Base-by-base conservation (phyloP, 2,113 vertebrate species). In the Thalassoma bifasciatum region DNA sequence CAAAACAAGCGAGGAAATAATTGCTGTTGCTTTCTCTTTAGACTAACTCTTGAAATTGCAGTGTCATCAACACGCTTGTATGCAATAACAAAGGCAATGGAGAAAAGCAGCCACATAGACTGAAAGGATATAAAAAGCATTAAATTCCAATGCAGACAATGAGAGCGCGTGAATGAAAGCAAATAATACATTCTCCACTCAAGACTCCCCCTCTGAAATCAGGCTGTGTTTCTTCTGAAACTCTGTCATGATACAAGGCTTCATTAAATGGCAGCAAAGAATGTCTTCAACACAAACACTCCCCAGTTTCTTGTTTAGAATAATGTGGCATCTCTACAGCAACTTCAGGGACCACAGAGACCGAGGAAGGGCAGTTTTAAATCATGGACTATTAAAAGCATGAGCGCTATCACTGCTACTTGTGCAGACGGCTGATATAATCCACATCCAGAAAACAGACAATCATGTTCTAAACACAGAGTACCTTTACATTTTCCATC, bases 261-360 rank as follows among this genome's bases (percentile, higher is more conserved):
- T 84, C 66, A 74, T 84, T 83, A 81, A 88, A 75, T 77, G 72
- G 64, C 44, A 49, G 46, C 38, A 70, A 78, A 66, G 24, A 59
- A 37, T 76, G 60, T 34, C 23, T 65, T 85, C 74, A 65, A 26
- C 51, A 59, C 67, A 84, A 83, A 86, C n/a, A 74, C 53, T 86
- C 87, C 75, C 87, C 0, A 1, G 59, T 50, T 72, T 70, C 76
- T 77, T 81, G 46, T 87, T 86, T 64, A 84, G 53, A 85, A 67
- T 37, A 85, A 69, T 58, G 17, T 42, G 63, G 68, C 54, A 53
- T 77, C 63, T 84, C 65, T 60, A 26, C 75, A 69, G 64, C 67
- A 23, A 46, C 64, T 77, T 77, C 51, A 38, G 75, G 69, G 60
- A 37, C 74, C 53, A 14, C 54, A 60, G 79, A 85, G 52, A 82